Evolutionary conservation across 2,113 vertebrate species (phyloP), one percentile per base, ranked within the genome.

Genomic region (Felis catus): DNA sequence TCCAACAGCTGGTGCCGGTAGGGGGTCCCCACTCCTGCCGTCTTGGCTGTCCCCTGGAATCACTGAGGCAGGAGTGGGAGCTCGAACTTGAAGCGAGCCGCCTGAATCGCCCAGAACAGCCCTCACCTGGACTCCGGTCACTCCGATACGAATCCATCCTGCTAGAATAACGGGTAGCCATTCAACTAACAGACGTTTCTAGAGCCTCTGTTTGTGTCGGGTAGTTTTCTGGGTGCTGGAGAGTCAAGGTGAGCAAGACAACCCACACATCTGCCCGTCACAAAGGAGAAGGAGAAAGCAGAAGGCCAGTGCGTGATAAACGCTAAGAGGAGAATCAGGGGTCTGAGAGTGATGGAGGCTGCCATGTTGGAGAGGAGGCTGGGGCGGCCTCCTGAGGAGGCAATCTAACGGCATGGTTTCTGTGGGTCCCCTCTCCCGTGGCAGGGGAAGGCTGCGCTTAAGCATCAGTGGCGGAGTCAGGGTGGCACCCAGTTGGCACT

Each of bases 401-500:
- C 23, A n/a, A 48, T 11, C 7, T 3, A 11, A 45, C 29, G 53
- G 4, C 29, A 15, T 21, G 25, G 41, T 45, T 76, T 45, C 39
- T 16, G 39, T 25, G 41, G 73, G 12, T 41, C 27, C 36, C 1
- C 21, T 41, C 41, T 58, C 31, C 25, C 0, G 0, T 14, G 14
- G 11, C 18, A 18, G 58, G 15, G 45, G 33, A n/a, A 25, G 1
- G 41, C 25, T 33, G 2, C 31, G 41, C 71, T 58, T 29, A 27
- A 12, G 61, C 27, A 8, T 36, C 39, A 4, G 16, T 15, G 7
- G 61, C 19, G 19, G 79, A n/a, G 29, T 29, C 58, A 29, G 33
- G 0, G 0, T 41, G 95, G 21, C 66, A 7, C 25, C 23, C 21
- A 53, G 25, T 1, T 5, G 53, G 78, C 8, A 21, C 36, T 65